Base-by-base conservation (phyloP, 2,888 invertebrate genomes). In the Cyaniris semiargus region DNA sequence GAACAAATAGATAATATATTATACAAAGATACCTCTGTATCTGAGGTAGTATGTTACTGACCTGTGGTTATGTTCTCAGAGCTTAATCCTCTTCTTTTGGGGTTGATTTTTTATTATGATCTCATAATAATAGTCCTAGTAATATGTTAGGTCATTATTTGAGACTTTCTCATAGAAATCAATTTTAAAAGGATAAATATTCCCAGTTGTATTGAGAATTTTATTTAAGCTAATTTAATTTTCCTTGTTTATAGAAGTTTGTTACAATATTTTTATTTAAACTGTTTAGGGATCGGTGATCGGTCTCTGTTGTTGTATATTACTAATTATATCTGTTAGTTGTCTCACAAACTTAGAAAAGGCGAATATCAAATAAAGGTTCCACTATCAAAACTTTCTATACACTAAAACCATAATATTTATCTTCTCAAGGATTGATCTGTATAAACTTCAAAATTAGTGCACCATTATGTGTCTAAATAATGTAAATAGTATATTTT, bases 401-500 rank as follows among this genome's bases (percentile, higher is more conserved):
- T 27, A 21, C 66, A 15, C 18, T 31, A 13, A 60, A 23, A 23
- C 60, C 21, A 21, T 31, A 44, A 44, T 38, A 15, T 15, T 74
- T 44, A 27, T 27, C 23, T 15, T 18, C 15, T 74, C 53, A 71
- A 38, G 3, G 21, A 34, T 44, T 13, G 74, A 74, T 72, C 71
- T 48, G 23, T 72, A 48, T 48, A 23, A 71, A 71, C 21, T 44
- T 72, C 21, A 44, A 72, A 38, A 72, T 6, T 38, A 38, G 71
- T 38, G 38, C 71, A 34, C n/a, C 71, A 38, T n/a, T n/a, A 38
- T n/a, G 71, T 71, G 71, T 72, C 18, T 38, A 53, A 71, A 34
- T 77, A 27, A 72, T 72, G 58, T 77, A 71, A 53, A 38, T 60
- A 72, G 76, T 72, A 71, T 56, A 77, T 77, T 34, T 58, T 77